A percentile compares a stretch with the other conserved stretches of the same genome.
These are phyloP conservation scores for Ooceraea biroi DNA, from an alignment of 1,140 invertebrate species.

Conservation along the genomic window DNA sequence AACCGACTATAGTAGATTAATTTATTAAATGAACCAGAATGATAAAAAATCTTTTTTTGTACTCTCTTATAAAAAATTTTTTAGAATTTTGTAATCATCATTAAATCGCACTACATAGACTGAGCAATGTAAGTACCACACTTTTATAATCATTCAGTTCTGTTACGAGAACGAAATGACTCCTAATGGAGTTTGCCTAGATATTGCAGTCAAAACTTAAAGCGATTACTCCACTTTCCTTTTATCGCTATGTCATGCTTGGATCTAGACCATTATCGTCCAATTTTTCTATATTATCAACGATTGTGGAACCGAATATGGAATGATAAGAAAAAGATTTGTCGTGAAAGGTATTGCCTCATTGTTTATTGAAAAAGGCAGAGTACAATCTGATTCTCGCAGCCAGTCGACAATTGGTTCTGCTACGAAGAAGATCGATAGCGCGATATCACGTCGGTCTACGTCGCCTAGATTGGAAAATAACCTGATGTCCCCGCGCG, in stretches of 20 bases:
- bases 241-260: background rate
- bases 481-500: constrained; percentile 47
- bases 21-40: no score
- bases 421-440: constrained; percentile 64
- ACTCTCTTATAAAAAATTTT: no score
- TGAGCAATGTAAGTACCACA: background rate
- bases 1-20: no score
- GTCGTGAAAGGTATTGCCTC: background rate
- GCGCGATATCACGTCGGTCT: constrained; percentile 5
- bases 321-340: constrained; percentile 14
- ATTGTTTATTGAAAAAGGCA: constrained; percentile 24
- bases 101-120: no score
- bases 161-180: background rate
- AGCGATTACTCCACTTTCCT: constrained; percentile 21
- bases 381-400: constrained; percentile 22
- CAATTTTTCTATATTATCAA: background rate
- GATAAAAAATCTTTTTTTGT: no score
- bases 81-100: no score
- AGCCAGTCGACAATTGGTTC: constrained; percentile 21
- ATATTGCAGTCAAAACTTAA: background rate
- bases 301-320: background rate
- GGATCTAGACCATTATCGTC: background rate
- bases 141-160: constrained; percentile 7
- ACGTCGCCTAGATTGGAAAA: constrained; percentile 70
- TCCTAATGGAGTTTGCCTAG: background rate